These are phyloP conservation scores for Toxotes lorentzi DNA, from an alignment of 2,797 vertebrate species.

Conservation along the genomic window DNA sequence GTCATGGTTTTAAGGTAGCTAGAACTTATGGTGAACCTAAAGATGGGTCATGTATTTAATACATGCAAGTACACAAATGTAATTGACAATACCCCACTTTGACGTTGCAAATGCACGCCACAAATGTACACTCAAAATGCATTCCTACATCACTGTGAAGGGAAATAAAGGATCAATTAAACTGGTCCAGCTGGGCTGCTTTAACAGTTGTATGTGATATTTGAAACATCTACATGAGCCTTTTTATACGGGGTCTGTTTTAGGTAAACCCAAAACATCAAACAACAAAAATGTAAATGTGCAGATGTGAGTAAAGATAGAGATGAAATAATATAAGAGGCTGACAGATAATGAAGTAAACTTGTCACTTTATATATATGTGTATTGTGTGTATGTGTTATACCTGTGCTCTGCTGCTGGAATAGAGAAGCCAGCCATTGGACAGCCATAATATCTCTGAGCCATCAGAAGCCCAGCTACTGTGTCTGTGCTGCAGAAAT, in stretches of 20 bases:
- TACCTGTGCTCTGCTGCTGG: conserved; percentile 89
- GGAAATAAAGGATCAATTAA: neutral
- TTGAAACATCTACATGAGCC: too few species aligned
- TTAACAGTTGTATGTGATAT: neutral
- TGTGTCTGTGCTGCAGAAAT: conserved; percentile 87
- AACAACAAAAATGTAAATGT: neutral
- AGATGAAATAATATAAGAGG: neutral
- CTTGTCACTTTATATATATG: neutral
- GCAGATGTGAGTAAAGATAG: neutral
- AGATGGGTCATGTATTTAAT: neutral
- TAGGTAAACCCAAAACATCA: neutral
- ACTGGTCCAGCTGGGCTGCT: neutral
- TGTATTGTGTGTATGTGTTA: neutral
- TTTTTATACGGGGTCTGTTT: too few species aligned
- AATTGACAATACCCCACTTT: neutral
- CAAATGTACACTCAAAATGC: neutral
- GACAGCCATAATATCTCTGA: conserved; percentile 83
- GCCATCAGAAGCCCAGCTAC: conserved; percentile 86
- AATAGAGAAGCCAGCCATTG: conserved; percentile 87
- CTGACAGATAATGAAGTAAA: too few species aligned
- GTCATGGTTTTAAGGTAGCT: neutral
- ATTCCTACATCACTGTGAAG: neutral
- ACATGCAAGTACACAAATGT: too few species aligned
- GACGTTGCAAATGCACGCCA: neutral
- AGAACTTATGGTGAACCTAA: neutral